phyloP scores from a whole-genome alignment of 2,888 invertebrate genomes.

The Matsumyia berberina region DNA sequence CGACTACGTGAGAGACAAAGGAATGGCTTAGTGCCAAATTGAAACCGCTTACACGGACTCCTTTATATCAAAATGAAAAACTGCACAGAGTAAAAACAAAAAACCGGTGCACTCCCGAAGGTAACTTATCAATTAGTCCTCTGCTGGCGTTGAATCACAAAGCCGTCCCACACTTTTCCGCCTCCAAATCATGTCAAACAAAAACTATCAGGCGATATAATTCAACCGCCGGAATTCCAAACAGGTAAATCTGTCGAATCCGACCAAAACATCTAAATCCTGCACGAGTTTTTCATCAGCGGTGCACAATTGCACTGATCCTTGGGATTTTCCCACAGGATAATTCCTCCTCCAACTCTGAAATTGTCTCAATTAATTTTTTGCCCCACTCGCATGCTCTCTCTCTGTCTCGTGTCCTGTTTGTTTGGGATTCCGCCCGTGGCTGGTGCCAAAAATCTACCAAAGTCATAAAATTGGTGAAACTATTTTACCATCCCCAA shows the following conservation, averaged over 20 bases:
- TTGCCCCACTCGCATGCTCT: neutral
- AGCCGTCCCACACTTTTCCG: constrained; percentile 1
- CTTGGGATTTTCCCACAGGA: constrained; percentile 26
- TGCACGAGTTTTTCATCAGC: constrained; percentile 41
- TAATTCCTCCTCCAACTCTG: constrained; percentile 35
- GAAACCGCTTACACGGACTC: constrained; percentile 32
- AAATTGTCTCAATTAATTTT: constrained; percentile 65
- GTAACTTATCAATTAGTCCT: constrained; percentile 57
- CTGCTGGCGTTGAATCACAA: constrained; percentile 29
- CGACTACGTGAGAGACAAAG: constrained; percentile 31
- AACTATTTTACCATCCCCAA: constrained; percentile 42
- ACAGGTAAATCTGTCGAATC: constrained; percentile 62
- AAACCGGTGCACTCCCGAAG: neutral
- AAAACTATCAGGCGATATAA: constrained; percentile 17
- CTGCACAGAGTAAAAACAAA: neutral
- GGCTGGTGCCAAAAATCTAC: constrained; percentile 56
- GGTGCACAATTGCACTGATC: neutral
- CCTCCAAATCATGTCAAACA: constrained; percentile 20
- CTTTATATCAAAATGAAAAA: constrained; percentile 24
- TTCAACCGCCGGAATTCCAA: constrained; percentile 43
- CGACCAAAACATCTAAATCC: constrained; percentile 40
- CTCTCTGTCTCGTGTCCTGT: constrained; percentile 2
- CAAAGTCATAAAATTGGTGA: constrained; percentile 65
- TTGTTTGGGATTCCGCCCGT: constrained; percentile 30
- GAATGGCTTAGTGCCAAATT: constrained; percentile 56